Evolutionary conservation across 2,797 vertebrate genomes (phyloP), one percentile per base, ranked within the genome.

Genomic region (Kryptolebias ocellatus): DNA sequence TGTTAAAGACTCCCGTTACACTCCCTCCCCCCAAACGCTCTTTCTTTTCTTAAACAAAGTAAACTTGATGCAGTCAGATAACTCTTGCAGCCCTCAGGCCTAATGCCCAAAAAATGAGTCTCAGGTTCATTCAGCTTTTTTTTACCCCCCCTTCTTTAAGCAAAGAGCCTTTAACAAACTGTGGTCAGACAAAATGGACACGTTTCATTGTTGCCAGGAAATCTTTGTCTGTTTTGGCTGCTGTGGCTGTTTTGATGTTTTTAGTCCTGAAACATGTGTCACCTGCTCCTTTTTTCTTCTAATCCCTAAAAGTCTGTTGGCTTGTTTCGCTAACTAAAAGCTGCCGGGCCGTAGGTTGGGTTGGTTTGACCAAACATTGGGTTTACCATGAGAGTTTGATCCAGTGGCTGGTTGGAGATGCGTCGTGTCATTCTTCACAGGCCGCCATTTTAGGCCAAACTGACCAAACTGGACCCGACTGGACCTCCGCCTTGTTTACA

Each of bases 21-120:
- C 76, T 64, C 85, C 86, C 87, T 72, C 87, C 87, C 77, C 74
- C 84, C 80, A 80, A 89, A 87, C 80, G 78, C 86, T 81, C 91
- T 91, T 92, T 93, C 92, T 90, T 89, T 91, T 83, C 90, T 90
- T 90, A 92, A 92, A 93, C 93, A 92, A 93, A 94, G 92, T 88
- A 87, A 93, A 92, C 90, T 92, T 88, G 90, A 93, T 93, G 90
- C 87, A 92, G 89, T 83, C 89, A 90, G 92, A 94, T 92, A 92
- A 91, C 91, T 89, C 87, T 93, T 87, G 83, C 78, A 83, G 80
- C 90, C 87, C 88, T 89, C 83, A 80, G 90, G 90, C 87, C 83
- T 88, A 80, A 87, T 89, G 90, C 82, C 89, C 87, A 83, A 85
- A 83, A 85, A 91, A 90, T 88, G 75, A 88, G 90, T 88, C 85